phyloP scores from a whole-genome alignment of 2,113 vertebrate genomes.

The Rhynchomys soricoides region DNA sequence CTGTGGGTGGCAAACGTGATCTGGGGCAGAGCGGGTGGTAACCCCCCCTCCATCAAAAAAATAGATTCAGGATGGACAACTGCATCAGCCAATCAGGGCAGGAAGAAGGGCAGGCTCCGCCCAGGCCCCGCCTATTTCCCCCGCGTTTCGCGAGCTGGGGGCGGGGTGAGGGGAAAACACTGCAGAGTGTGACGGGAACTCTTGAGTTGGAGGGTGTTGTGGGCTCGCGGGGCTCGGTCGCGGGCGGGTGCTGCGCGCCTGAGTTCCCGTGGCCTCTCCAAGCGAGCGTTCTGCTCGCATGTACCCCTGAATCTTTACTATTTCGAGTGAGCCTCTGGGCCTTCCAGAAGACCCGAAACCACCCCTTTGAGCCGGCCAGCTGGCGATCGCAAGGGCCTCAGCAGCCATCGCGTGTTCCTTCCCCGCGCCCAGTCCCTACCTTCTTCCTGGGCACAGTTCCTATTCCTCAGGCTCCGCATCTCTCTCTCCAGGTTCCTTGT shows the following conservation, averaged over 20 bases:
- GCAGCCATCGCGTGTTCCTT: background rate
- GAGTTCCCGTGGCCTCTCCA: background rate
- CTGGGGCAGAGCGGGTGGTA: constrained; percentile 76
- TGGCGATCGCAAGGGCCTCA: background rate
- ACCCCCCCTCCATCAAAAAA: constrained; percentile 59
- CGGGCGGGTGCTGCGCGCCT: background rate
- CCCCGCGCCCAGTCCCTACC: constrained; percentile 34
- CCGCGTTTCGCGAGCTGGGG: background rate
- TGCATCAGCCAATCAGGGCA: constrained; percentile 30
- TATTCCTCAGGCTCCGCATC: background rate
- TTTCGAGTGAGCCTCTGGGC: background rate
- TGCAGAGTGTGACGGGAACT: background rate
- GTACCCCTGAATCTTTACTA: background rate
- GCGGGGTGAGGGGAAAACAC: constrained; percentile 41
- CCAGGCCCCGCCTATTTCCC: constrained; percentile 27
- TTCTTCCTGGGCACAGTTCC: background rate
- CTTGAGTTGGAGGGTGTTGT: background rate
- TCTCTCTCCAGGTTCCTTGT: background rate
- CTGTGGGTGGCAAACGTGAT: constrained; percentile 79
- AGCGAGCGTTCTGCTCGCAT: background rate
- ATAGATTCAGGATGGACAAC: constrained; percentile 68
- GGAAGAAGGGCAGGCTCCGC: background rate
- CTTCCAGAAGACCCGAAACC: background rate
- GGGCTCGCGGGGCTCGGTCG: background rate
- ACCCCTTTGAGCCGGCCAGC: background rate